These are phyloP conservation scores for Scaptomyza hsui DNA, from an alignment of 1,140 invertebrate genomes.

Conservation along the genomic window DNA sequence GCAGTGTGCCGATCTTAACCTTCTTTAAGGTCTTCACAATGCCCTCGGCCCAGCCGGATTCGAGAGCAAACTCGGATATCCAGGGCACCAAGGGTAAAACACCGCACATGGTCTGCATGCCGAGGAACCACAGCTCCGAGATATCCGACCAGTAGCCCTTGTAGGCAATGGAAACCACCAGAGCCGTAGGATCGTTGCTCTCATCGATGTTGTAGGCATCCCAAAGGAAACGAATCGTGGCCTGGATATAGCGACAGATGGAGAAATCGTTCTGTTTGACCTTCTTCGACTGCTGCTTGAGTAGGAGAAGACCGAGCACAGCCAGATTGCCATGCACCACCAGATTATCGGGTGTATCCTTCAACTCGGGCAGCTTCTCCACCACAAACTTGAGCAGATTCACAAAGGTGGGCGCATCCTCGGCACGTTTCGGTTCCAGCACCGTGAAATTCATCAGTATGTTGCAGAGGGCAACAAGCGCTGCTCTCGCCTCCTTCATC, in stretches of 20 bases:
- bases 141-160: conserved; percentile 94
- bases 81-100: conserved; percentile 92
- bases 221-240: conserved; percentile 95
- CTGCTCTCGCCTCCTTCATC: conserved; percentile 91
- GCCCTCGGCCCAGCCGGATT: conserved; percentile 95
- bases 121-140: conserved; percentile 96
- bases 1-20: conserved; percentile 91
- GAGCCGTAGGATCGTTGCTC: conserved; percentile 90
- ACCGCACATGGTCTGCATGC: conserved; percentile 95
- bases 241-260: conserved; percentile 93
- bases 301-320: conserved; percentile 91
- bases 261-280: conserved; percentile 94
- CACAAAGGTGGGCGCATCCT: conserved; percentile 90
- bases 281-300: conserved; percentile 92
- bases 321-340: conserved; percentile 93
- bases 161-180: conserved; percentile 93
- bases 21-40: conserved; percentile 92
- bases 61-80: conserved; percentile 95
- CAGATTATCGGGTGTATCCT: conserved; percentile 92
- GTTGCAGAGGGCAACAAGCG: conserved; percentile 94
- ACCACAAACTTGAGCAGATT: conserved; percentile 94
- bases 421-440: conserved; percentile 91
- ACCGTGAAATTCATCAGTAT: conserved; percentile 97
- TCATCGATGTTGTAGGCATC: conserved; percentile 96
- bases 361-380: conserved; percentile 92